Base-by-base conservation (phyloP, 2,797 vertebrate species). In the Tokudaia tokunoshimensis region DNA sequence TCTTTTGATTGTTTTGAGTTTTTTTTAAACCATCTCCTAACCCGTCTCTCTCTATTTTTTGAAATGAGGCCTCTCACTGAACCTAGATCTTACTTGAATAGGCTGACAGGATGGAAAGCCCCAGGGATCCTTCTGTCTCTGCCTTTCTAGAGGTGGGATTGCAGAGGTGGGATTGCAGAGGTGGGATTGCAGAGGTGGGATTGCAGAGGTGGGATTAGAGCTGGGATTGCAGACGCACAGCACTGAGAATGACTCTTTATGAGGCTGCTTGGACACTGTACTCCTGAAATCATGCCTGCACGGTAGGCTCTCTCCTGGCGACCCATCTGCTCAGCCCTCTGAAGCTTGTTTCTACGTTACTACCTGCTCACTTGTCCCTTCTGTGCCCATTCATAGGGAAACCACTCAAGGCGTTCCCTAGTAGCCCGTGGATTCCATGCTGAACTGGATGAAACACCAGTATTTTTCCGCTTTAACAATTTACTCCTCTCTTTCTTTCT, bases 371-470 rank as follows among this genome's bases (percentile, higher is more conserved):
- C 97, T 98, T 22, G 44, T 19, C n/a, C 5, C 57, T 55, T 44
- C 67, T 31, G 4, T 97, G 15, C 24, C 84, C 89, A 57, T 74
- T 94, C 91, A 31, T 55, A 96, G 98, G 97, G 97, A 94, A 97
- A 97, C 98, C 98, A 99, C 99, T 98, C 99, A 99, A 85, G 86
- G 97, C 92, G 98, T 98, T 99, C 98, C 98, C 99, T 99, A 96
- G 98, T 96, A 96, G 98, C 96, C 75, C 91, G 96, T 97, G 97
- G 94, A 97, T 75, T 81, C 0, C 11, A 86, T 89, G 94, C 96
- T 96, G 8, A 44, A 59, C 37, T 20, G 55, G 0, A 78, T 0
- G 17, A 91, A 94, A 92, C 83, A 57, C 41, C 94, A 0, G 19
- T 0, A 0, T 37, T 92, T 3, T 0, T 19, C 52, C 74, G 79